These are phyloP conservation scores for Ibidorhyncha struthersii DNA, from an alignment of 2,113 vertebrate species.

Conservation along the genomic window DNA sequence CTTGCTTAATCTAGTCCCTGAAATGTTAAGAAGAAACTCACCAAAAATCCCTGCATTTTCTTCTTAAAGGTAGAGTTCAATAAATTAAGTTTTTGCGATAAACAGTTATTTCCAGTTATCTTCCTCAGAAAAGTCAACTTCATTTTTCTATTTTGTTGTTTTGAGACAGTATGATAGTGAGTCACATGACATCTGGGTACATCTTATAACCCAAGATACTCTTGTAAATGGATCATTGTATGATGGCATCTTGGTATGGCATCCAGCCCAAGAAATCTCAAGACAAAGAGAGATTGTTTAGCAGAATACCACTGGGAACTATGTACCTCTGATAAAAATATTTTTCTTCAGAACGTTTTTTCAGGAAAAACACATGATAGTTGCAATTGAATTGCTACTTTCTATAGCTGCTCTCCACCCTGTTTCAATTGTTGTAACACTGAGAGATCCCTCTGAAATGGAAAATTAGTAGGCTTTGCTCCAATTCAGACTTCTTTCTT, in stretches of 20 bases:
- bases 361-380: not conserved
- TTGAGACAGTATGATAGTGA: not conserved
- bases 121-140: not conserved
- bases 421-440: not conserved
- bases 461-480: not conserved
- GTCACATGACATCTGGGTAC: not conserved
- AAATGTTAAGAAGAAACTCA: not conserved
- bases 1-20: not conserved
- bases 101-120: not conserved
- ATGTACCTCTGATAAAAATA: not conserved
- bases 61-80: not conserved
- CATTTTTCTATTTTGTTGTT: not conserved
- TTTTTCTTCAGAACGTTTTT: not conserved
- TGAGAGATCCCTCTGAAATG: not conserved
- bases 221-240: not conserved
- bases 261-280: not conserved
- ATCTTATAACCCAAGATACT: not conserved
- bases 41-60: not conserved
- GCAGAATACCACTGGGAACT: not conserved
- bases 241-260: not conserved
- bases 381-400: not conserved
- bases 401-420: not conserved
- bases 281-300: not conserved
- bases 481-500: not conserved
- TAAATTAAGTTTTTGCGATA: not conserved